phyloP scores from a whole-genome alignment of 1,140 invertebrate species.

The Olivierus martensii region DNA sequence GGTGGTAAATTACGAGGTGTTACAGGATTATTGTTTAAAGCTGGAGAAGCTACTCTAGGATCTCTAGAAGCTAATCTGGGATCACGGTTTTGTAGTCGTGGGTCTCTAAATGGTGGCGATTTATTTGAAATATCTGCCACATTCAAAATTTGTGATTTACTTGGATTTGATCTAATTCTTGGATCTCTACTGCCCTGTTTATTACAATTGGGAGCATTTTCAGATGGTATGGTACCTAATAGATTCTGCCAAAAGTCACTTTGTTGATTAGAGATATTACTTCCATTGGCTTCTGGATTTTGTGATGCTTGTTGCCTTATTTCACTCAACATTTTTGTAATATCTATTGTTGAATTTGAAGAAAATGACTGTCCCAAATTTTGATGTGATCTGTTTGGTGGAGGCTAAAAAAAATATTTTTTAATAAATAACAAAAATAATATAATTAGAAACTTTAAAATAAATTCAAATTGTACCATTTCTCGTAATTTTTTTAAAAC shows the following conservation, averaged over 20 bases:
- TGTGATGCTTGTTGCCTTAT: slow-evolving; percentile 4
- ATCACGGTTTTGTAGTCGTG: slow-evolving; percentile 12
- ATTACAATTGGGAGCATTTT: background rate
- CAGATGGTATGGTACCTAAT: background rate
- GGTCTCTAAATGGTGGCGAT: slow-evolving; percentile 2
- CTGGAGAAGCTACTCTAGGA: background rate
- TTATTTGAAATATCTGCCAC: background rate
- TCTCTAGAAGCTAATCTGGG: slow-evolving; percentile 1
- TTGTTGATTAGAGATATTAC: background rate
- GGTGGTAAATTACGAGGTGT: background rate
- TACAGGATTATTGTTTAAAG: too few relatives aligned
- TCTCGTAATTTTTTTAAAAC: slow-evolving; percentile 25
- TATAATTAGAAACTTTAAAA: background rate
- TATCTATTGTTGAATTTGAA: slow-evolving; percentile 3
- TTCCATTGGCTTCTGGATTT: background rate
- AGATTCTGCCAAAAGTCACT: slow-evolving; percentile 12
- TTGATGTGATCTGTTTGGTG: background rate
- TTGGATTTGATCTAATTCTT: background rate
- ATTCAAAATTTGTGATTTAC: background rate
- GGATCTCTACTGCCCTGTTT: background rate
- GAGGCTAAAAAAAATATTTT: background rate
- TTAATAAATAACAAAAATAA: background rate
- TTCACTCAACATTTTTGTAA: slow-evolving; percentile 11
- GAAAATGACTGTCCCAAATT: background rate
- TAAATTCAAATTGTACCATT: slow-evolving; percentile 5